Percentiles rank a stretch among this genome's conserved stretches.
These are phyloP conservation scores for Magallana nippona DNA, from an alignment of 2,888 invertebrate species.

Conservation along the genomic window DNA sequence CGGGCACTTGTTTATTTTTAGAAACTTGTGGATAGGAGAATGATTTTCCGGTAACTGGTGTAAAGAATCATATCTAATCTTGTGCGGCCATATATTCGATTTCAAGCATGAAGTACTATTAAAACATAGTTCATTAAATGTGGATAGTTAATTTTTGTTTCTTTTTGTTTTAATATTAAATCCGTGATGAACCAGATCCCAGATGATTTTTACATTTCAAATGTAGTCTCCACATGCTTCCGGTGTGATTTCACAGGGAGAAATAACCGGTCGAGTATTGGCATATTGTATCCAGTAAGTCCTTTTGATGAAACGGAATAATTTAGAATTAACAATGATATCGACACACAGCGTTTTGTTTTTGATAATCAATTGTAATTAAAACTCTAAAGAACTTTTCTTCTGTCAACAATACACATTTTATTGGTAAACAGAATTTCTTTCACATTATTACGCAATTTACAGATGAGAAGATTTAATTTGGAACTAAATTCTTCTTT, in stretches of 20 bases:
- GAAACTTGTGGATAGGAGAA: conserved; percentile 1
- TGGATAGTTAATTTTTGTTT: neutral
- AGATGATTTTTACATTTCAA: neutral
- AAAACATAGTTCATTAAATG: too few species aligned
- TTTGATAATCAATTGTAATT: neutral
- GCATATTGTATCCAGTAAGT: neutral
- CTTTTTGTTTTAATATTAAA: neutral
- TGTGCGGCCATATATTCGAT: too few species aligned
- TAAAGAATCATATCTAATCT: too few species aligned
- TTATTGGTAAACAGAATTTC: neutral
- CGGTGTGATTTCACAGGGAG: neutral
- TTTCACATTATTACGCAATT: conserved; percentile 1
- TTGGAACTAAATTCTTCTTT: neutral
- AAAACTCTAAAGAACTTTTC: neutral
- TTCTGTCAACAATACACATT: neutral
- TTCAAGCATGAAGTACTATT: too few species aligned
- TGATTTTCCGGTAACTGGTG: neutral
- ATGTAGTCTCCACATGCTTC: conserved; percentile 4
- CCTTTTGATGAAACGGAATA: too few species aligned
- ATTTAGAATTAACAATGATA: too few species aligned
- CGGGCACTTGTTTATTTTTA: neutral
- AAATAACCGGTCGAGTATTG: neutral
- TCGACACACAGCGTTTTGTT: neutral
- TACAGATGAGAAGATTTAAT: neutral
- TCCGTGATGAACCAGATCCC: neutral